These are phyloP conservation scores for Pristionchus fissidentatus DNA, from an alignment of 2,888 invertebrate genomes.

Conservation along the genomic window DNA sequence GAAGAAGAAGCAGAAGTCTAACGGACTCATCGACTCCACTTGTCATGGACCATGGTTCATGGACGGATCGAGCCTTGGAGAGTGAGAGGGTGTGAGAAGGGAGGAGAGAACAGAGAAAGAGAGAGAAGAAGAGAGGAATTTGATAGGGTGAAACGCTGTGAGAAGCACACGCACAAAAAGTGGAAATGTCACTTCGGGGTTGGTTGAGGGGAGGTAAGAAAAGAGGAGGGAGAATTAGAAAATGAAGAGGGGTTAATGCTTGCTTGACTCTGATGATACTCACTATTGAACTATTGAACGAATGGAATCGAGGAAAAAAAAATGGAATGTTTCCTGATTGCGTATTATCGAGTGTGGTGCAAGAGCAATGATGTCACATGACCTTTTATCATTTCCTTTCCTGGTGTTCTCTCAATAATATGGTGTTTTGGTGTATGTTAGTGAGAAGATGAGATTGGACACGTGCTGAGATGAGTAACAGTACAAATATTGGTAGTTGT, in stretches of 20 bases:
- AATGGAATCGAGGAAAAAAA: background rate
- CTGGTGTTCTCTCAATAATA: background rate
- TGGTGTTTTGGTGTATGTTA: background rate
- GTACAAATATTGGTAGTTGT: conserved; percentile 18
- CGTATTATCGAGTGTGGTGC: background rate
- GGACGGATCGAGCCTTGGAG: background rate
- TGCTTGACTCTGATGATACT: background rate
- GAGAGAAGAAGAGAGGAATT: background rate
- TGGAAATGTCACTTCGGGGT: conserved; percentile 39
- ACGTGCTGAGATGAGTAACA: conserved; percentile 8
- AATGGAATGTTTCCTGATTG: no score
- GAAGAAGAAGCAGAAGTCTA: background rate
- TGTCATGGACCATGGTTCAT: background rate
- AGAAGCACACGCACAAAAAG: conserved; percentile 35
- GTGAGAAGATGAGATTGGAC: background rate
- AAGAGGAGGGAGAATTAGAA: background rate
- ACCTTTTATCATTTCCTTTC: background rate
- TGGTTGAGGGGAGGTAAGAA: background rate
- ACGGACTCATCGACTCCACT: background rate
- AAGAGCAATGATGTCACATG: background rate
- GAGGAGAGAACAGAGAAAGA: background rate
- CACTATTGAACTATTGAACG: background rate
- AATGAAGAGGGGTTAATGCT: background rate
- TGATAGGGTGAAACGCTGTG: conserved; percentile 24
- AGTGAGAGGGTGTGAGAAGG: background rate